Conservation (phyloP, 2,888 invertebrate species). For the Latrodectus hesperus region DNA sequence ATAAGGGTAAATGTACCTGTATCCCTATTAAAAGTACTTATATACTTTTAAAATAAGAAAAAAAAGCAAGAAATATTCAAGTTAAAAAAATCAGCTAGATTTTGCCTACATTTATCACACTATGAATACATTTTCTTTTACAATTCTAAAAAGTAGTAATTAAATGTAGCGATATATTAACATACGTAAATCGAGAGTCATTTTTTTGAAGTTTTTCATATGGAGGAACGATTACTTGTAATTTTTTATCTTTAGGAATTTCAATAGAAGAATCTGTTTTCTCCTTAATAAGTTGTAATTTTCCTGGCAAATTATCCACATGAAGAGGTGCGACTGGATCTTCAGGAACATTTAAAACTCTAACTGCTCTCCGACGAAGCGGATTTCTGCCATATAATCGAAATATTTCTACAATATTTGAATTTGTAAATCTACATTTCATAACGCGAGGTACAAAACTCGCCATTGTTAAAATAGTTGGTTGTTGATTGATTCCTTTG, state of each 20-base stretch:
- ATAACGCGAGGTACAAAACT: too few species aligned
- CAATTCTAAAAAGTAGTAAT: too few species aligned
- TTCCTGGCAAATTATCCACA: neutral
- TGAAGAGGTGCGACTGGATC: neutral
- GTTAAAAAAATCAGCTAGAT: too few species aligned
- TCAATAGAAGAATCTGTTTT: neutral
- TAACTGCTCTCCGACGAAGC: slow-evolving; percentile 33
- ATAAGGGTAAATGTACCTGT: too few species aligned
- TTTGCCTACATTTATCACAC: too few species aligned
- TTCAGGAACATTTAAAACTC: slow-evolving; percentile 41
- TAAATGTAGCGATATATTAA: neutral
- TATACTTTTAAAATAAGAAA: too few species aligned
- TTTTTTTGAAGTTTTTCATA: slow-evolving; percentile 51
- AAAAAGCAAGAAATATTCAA: too few species aligned
- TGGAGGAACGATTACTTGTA: slow-evolving; percentile 28
- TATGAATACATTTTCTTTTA: too few species aligned
- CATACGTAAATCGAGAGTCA: slow-evolving; percentile 58
- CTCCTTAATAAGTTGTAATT: neutral
- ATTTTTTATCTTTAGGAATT: slow-evolving; percentile 3
- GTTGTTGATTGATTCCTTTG: too few species aligned
- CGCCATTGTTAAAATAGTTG: too few species aligned
- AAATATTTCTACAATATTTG: neutral
- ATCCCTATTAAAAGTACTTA: too few species aligned
- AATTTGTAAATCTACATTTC: neutral
- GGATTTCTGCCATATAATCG: slow-evolving; percentile 18